Evolutionary conservation across 2,888 invertebrate genomes (phyloP), one percentile per base, ranked within the genome.

Genomic region (Drosophila fulvimacula): DNA sequence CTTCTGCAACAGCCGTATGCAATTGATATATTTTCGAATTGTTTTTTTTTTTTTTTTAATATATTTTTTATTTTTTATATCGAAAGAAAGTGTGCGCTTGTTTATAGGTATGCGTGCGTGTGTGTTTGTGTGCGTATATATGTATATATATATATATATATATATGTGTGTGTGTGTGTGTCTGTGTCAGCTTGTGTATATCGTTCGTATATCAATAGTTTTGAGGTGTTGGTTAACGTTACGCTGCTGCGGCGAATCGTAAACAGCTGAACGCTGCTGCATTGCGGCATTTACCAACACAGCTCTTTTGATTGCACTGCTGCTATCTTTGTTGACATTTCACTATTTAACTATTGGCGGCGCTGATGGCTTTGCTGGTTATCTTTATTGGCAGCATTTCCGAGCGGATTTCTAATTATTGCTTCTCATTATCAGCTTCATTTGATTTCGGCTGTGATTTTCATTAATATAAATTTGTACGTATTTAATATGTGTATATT

Each of bases 11-110:
- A 34, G 36, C 53, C 58, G 9, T 51, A 56, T 49, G 10, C 10
- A 30, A 9, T 10, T 30, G 59, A 68, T 69, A 65, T 64, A n/a
- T n/a, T 2, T 2, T 10, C 27, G 24, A 11, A 11, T 3, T 38
- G 27, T 27, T 5, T 30, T 30, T 30, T 7, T 30, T 21, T 17
- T 19, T 48, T 61, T 51, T n/a, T n/a, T n/a, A n/a, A n/a, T n/a
- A n/a, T n/a, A n/a, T 30, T 30, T 7, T 30, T 21, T 17, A 15
- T 48, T 61, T 51, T 69, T 73, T 36, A 58, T 70, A 53, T 73
- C 49, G 69, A 77, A 76, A 77, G 73, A 73, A 78, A 76, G 78
- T 66, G 74, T 72, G 42, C 49, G 53, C 60, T 17, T 68, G 61
- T 44, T 21, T 36, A 30, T 52, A 34, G 32, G 19, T 51, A 15